A percentile compares a stretch with the other conserved stretches of the same genome.
Evolutionary conservation across 1,140 invertebrate species (phyloP).

Genomic region (Drosophila quadrilineata): DNA sequence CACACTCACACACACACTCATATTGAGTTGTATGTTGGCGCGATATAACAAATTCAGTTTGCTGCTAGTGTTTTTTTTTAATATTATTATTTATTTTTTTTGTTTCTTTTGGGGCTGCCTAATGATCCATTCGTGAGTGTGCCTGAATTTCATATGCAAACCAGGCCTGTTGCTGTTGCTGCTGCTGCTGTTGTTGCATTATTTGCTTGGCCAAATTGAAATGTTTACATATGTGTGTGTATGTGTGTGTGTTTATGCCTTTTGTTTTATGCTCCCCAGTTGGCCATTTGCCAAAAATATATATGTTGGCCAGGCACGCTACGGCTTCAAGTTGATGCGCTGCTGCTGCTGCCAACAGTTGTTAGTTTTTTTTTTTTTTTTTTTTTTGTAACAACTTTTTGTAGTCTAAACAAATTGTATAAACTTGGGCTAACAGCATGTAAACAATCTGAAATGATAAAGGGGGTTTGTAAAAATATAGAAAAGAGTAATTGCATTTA

Average conservation of each 20-base stretch:
- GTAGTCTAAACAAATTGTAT: constrained; percentile 38
- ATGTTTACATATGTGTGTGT: constrained; percentile 44
- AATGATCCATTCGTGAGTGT: constrained; percentile 63
- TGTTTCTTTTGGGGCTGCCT: constrained; percentile 60
- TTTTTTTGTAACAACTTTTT: background rate
- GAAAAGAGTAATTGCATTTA: too few species aligned
- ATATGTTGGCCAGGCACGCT: constrained; percentile 26
- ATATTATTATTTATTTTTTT: too few species aligned
- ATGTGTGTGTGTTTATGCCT: constrained; percentile 36
- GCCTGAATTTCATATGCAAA: constrained; percentile 65
- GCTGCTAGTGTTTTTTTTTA: constrained; percentile 21
- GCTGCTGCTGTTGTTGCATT: too few species aligned
- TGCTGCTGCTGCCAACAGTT: constrained; percentile 44
- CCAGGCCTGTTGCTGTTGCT: constrained; percentile 4
- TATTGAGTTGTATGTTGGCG: constrained; percentile 27
- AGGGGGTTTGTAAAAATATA: too few species aligned
- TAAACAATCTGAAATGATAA: constrained; percentile 1
- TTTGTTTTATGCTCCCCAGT: constrained; percentile 21
- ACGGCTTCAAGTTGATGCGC: constrained; percentile 22
- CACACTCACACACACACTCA: constrained; percentile 30
- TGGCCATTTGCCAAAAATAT: constrained; percentile 64
- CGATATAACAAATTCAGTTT: constrained; percentile 74
- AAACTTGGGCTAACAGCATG: constrained; percentile 21
- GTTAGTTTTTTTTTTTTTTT: background rate
- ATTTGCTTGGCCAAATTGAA: constrained; percentile 74